Evolutionary conservation across 1,140 invertebrate genomes (phyloP).

Genomic region (Dysdera silvatica): DNA sequence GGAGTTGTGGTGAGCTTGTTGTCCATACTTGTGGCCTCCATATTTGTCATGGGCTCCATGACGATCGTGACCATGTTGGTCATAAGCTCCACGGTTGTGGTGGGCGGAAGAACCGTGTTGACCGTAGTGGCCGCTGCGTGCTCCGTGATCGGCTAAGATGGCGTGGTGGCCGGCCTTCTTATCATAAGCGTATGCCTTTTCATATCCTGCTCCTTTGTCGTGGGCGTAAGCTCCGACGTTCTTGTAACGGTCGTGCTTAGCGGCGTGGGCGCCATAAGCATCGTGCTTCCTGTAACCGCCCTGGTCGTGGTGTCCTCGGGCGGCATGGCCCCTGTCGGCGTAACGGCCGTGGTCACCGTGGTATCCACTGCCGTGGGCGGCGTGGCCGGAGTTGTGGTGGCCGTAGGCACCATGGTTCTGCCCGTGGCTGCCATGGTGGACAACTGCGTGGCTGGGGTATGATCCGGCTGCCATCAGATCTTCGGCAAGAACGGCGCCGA

Average conservation of each 20-base stretch:
- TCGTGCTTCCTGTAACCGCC: conserved; percentile 11
- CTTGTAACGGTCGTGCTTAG: conserved; percentile 13
- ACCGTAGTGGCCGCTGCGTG: conserved; percentile 10
- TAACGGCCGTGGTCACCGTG: conserved; percentile 11
- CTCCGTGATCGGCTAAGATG: conserved; percentile 18
- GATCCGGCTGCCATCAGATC: conserved; percentile 12
- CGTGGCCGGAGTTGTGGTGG: conserved; percentile 8
- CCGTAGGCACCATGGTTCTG: conserved; percentile 18
- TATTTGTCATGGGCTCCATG: conserved; percentile 17
- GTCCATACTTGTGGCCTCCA: conserved; percentile 16
- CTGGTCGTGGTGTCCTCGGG: conserved; percentile 13
- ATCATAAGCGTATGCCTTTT: conserved; percentile 29
- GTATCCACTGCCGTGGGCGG: conserved; percentile 5
- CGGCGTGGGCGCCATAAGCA: conserved; percentile 12
- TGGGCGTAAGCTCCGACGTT: conserved; percentile 9
- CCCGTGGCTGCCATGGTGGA: conserved; percentile 1
- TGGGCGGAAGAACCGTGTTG: conserved; percentile 5
- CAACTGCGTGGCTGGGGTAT: conserved; percentile 17
- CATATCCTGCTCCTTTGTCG: conserved; percentile 21
- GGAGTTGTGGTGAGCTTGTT: conserved; percentile 2
- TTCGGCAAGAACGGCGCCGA: conserved; percentile 13
- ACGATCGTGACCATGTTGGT: conserved; percentile 11
- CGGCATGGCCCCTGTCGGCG: conserved; percentile 3
- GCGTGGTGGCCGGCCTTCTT: conserved; percentile 26
- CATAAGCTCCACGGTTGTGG: conserved; percentile 21